Base-by-base conservation (phyloP, 2,113 vertebrate genomes). In the Cettia cetti region DNA sequence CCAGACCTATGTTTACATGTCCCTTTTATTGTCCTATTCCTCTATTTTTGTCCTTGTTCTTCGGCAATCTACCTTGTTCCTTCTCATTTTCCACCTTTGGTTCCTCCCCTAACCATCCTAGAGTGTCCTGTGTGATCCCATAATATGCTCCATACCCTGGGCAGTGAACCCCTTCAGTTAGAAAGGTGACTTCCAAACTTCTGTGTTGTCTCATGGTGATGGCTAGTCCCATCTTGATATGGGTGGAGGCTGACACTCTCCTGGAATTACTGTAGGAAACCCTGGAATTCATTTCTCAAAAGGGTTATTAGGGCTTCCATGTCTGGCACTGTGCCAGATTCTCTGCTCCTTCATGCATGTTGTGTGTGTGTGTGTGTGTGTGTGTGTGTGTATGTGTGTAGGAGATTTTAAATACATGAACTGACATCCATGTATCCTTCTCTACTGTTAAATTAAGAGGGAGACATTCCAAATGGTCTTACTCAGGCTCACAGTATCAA, bases 321-420 rank as follows among this genome's bases (percentile, higher is more conserved):
- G 20, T 7, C 27, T 57, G 10, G 9, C 8, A 20, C 13, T 17
- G 10, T 61, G 21, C 19, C 15, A 52, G 27, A 52, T 27, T 56
- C 19, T 53, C 44, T 65, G 39, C 30, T 65, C 21, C 24, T 56
- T 54, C 1, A 0, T 23, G 9, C 3, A 0, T 30, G 7, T 31
- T 40, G 39, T 40, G 39, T 40, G 39, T 40, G 39, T 40, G 39
- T 40, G 39, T 40, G 39, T 40, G 39, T 40, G 39, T 28, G 7
- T 37, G 6, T 23, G 28, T 75, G 12, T 49, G 14, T 37, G 42
- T 35, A 33, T 35, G 54, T 17, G 16, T 17, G 15, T 28, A 3
- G 5, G 26, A 57, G 31, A 26, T 28, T 87, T 78, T 63, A 50
- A 28, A 63, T n/a, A 49, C 18, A 50, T 31, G 15, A 47, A 12